A percentile compares a stretch with the other conserved stretches of the same genome.
Evolutionary conservation across 1,140 invertebrate genomes (phyloP).

Genomic region (Leptinotarsa lineolata): DNA sequence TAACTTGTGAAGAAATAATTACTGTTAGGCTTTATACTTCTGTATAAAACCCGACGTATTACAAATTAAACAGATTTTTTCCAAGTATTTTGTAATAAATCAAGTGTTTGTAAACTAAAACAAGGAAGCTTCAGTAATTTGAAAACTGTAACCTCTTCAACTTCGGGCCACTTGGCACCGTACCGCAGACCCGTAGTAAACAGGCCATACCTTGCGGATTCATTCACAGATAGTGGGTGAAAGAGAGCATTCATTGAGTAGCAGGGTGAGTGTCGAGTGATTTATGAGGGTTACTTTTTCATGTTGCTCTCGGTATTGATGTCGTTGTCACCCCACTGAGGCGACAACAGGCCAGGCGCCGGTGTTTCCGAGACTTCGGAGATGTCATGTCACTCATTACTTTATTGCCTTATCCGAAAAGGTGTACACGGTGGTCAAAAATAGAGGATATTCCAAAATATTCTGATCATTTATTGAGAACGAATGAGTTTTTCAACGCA

Average conservation of each 20-base stretch:
- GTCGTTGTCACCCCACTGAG: slow-evolving; percentile 27
- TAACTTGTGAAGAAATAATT: too few species aligned
- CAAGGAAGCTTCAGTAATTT: too few species aligned
- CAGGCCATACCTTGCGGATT: slow-evolving; percentile 12
- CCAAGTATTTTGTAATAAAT: too few species aligned
- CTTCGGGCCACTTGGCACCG: too few species aligned
- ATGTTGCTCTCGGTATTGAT: slow-evolving; percentile 15
- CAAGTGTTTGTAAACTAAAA: too few species aligned
- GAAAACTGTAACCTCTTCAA: too few species aligned
- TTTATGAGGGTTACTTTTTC: slow-evolving; percentile 29
- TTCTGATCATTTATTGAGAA: too few species aligned
- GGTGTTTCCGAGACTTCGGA: slow-evolving; percentile 25
- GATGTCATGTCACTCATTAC: slow-evolving; percentile 5
- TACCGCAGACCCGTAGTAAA: slow-evolving; percentile 8
- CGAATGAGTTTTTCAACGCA: too few species aligned
- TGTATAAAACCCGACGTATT: too few species aligned
- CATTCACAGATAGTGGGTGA: slow-evolving; percentile 7
- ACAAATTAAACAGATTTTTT: too few species aligned
- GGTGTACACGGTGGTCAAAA: background rate
- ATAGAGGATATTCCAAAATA: too few species aligned
- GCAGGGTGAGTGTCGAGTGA: slow-evolving; percentile 25
- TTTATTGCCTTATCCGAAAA: background rate
- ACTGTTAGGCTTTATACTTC: too few species aligned
- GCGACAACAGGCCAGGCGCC: slow-evolving; percentile 32
- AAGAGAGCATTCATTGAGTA: slow-evolving; percentile 12